Conservation (phyloP, 2,797 vertebrate species). For the Poecile montanus region DNA sequence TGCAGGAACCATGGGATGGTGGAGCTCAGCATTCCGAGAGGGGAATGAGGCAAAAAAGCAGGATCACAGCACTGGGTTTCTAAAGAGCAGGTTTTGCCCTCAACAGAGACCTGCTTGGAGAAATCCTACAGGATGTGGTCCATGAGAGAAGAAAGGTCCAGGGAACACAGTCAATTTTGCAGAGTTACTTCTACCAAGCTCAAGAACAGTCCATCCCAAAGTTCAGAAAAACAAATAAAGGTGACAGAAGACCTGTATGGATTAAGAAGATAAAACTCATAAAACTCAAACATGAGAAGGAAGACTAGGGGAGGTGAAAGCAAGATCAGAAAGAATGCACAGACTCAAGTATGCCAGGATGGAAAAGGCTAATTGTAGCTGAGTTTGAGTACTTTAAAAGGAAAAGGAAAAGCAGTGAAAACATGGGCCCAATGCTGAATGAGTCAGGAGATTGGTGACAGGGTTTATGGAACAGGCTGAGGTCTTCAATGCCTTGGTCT, state of each 20-base stretch:
- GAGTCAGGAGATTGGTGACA: not conserved
- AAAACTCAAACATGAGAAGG: not conserved
- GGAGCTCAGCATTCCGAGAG: not conserved
- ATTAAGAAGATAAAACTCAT: not conserved
- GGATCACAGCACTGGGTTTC: not conserved
- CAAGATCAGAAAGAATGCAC: not conserved
- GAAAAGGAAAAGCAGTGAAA: not conserved
- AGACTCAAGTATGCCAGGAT: not conserved
- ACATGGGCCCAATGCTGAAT: rapidly evolving
- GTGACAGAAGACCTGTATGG: not conserved
- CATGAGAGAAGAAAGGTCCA: not conserved
- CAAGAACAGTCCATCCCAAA: not conserved
- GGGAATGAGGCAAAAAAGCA: not conserved
- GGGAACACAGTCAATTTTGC: not conserved
- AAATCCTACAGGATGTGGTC: not conserved
- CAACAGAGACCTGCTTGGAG: not conserved
- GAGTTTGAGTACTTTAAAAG: not conserved
- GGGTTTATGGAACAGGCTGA: not conserved
- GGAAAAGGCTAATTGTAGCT: not conserved
- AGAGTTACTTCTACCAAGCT: not conserved
- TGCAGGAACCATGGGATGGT: not conserved
- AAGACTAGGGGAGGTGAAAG: rapidly evolving
- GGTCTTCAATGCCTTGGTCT: not conserved
- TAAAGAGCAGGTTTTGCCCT: not conserved
- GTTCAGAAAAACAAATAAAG: not conserved